Evolutionary conservation across 2,113 vertebrate species (phyloP).

Genomic region (Craseonycteris thonglongyai): DNA sequence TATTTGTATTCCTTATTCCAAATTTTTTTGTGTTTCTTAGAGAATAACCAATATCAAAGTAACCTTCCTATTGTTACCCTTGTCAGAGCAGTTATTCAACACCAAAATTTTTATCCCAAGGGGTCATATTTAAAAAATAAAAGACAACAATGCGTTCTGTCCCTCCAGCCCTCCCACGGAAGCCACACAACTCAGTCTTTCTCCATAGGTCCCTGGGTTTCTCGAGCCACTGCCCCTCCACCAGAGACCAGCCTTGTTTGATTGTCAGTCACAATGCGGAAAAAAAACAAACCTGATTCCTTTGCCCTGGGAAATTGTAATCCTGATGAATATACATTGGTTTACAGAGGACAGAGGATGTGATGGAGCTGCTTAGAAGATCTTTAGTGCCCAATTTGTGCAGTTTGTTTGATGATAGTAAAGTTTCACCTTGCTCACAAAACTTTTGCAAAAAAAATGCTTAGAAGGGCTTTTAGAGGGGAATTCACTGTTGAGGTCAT

Average conservation of each 20-base stretch:
- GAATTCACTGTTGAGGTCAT: constrained; percentile 83
- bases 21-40: background rate
- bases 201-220: too few relatives aligned
- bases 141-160: too few relatives aligned
- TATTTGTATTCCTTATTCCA: too few relatives aligned
- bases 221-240: too few relatives aligned
- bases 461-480: constrained; percentile 93
- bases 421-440: constrained; percentile 93
- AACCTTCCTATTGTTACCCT: background rate
- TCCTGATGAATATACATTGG: too few relatives aligned
- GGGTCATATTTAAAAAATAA: background rate
- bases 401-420: constrained; percentile 94
- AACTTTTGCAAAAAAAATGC: constrained; percentile 96
- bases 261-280: too few relatives aligned
- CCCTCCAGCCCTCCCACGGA: too few relatives aligned
- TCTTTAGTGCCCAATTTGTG: constrained; percentile 95
- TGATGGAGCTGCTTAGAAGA: constrained; percentile 96
- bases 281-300: too few relatives aligned
- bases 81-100: background rate
- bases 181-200: too few relatives aligned
- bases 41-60: background rate
- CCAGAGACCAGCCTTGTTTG: too few relatives aligned
- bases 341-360: too few relatives aligned
- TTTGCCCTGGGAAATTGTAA: too few relatives aligned
- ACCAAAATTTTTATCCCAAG: background rate